Evolutionary conservation across 2,888 invertebrate species (phyloP).

Genomic region (Sericinus montela): DNA sequence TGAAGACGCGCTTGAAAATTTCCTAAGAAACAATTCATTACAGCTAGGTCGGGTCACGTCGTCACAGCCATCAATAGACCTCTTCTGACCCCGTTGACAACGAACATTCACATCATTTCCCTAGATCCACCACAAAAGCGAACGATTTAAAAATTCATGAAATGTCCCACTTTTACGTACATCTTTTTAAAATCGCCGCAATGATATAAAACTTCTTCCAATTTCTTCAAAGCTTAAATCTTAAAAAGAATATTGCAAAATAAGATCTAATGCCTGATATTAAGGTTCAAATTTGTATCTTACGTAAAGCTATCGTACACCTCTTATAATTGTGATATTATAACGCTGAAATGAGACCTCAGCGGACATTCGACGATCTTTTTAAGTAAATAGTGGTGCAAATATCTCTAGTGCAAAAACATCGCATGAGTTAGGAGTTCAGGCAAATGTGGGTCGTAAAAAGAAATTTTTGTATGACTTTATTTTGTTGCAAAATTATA

Average conservation of each 20-base stretch:
- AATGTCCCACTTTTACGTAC: constrained; percentile 24
- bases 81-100: constrained; percentile 61
- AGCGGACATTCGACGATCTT: constrained; percentile 10
- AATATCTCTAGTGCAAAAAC: constrained; percentile 7
- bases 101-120: constrained; percentile 55
- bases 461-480: background rate
- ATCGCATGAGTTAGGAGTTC: background rate
- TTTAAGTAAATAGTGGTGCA: constrained; percentile 14
- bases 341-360: constrained; percentile 8
- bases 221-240: constrained; percentile 5
- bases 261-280: background rate
- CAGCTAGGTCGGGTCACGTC: constrained; percentile 28
- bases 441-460: constrained; percentile 1
- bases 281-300: background rate
- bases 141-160: constrained; percentile 56
- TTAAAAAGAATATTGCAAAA: background rate
- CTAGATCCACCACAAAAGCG: constrained; percentile 51
- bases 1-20: constrained; percentile 6
- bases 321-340: background rate
- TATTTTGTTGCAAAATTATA: too few relatives aligned
- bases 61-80: constrained; percentile 54
- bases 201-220: constrained; percentile 17
- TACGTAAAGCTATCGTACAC: background rate
- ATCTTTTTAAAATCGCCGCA: constrained; percentile 26
- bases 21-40: constrained; percentile 36